Conservation (phyloP, 2,113 vertebrate genomes). For the Carettochelys insculpta region DNA sequence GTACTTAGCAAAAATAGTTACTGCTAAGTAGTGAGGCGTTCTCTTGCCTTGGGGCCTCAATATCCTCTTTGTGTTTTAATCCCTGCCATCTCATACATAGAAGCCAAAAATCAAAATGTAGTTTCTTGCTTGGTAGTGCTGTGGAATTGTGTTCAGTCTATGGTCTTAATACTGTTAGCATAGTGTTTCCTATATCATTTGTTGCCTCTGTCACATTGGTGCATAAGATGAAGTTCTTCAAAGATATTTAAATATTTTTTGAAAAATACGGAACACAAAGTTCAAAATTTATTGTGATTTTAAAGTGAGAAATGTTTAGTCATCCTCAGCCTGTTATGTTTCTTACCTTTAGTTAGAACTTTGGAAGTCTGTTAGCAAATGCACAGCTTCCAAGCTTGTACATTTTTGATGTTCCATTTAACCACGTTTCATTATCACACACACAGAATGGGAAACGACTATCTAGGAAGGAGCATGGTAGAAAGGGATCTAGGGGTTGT, state of each 20-base stretch:
- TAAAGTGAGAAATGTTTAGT: neutral
- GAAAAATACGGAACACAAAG: neutral
- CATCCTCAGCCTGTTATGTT: neutral
- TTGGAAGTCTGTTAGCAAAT: neutral
- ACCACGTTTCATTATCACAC: neutral
- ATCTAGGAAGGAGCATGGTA: no score
- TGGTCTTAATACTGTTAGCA: neutral
- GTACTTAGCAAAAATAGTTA: neutral
- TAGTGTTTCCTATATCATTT: neutral
- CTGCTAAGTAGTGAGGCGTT: neutral
- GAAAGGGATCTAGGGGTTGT: no score
- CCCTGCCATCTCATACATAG: neutral
- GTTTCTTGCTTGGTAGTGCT: neutral
- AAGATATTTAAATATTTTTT: neutral
- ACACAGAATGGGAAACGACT: no score
- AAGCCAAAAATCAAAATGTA: neutral
- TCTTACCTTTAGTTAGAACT: neutral
- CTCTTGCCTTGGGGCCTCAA: neutral
- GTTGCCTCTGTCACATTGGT: neutral
- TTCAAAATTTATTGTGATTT: neutral
- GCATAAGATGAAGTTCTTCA: neutral
- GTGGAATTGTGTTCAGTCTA: neutral
- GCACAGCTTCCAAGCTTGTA: neutral
- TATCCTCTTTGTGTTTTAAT: neutral
- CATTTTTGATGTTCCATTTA: neutral